Percentiles rank a stretch among this genome's conserved stretches.
Conservation (phyloP, 2,113 vertebrate genomes). For the Colossoma macropomum region DNA sequence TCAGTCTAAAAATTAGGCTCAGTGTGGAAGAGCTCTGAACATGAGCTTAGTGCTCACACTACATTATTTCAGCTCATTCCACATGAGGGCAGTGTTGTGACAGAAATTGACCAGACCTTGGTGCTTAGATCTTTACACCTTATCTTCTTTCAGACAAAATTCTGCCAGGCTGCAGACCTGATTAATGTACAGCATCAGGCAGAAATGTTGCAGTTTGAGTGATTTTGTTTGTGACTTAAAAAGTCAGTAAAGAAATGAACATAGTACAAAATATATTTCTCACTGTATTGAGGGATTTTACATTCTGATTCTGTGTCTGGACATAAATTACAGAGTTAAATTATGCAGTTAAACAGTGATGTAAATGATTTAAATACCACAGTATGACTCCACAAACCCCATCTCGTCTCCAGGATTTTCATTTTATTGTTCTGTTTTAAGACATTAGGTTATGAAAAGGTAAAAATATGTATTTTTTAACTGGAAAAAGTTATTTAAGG, state of each 20-base stretch:
- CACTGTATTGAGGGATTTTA: too few relatives aligned
- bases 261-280: neutral
- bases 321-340: too few relatives aligned
- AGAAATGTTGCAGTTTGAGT: neutral
- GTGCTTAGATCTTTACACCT: neutral
- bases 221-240: neutral
- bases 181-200: neutral
- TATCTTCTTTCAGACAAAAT: neutral
- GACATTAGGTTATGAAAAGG: too few relatives aligned
- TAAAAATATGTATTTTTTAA: too few relatives aligned
- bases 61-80: slow-evolving; percentile 1
- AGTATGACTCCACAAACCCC: too few relatives aligned
- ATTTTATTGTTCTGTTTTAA: too few relatives aligned
- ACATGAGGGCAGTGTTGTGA: slow-evolving; percentile 48
- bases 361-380: too few relatives aligned
- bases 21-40: too few relatives aligned
- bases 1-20: too few relatives aligned
- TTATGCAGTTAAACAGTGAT: neutral
- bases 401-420: too few relatives aligned
- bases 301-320: too few relatives aligned
- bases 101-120: neutral
- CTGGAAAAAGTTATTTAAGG: too few relatives aligned
- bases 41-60: neutral
- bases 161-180: neutral
- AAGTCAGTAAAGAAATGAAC: neutral